phyloP scores from a whole-genome alignment of 2,113 vertebrate species.

The Myotis lucifugus region DNA sequence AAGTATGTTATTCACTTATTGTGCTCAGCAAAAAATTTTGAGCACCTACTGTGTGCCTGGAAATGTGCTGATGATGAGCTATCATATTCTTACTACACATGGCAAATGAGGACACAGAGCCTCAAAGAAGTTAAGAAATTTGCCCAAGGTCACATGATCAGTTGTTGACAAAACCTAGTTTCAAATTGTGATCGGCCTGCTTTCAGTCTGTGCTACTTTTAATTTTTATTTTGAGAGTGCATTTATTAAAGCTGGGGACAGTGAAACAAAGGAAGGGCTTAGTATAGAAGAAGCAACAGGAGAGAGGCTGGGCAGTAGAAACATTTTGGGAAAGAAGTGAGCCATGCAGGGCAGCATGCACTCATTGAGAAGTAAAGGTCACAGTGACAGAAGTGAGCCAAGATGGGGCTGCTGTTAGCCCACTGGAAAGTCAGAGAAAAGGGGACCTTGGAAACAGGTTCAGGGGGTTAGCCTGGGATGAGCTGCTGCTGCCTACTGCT shows the following conservation, averaged over 20 bases:
- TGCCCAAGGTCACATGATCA: neutral
- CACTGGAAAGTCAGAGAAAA: neutral
- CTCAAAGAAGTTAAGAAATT: slow-evolving; percentile 58
- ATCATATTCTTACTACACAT: neutral
- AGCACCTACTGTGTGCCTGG: neutral
- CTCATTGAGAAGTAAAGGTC: neutral
- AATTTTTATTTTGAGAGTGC: neutral
- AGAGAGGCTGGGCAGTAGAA: neutral
- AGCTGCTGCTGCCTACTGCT: neutral
- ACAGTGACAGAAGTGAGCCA: neutral
- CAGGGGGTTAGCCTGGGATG: neutral
- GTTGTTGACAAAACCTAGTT: slow-evolving; percentile 40
- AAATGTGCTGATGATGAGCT: neutral
- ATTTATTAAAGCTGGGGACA: neutral
- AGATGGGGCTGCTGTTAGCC: neutral
- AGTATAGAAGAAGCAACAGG: neutral
- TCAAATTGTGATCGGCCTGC: neutral
- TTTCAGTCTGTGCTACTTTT: neutral
- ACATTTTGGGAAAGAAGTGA: neutral
- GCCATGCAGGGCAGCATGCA: neutral
- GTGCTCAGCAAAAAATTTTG: neutral
- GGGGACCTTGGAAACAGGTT: neutral
- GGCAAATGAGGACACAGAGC: slow-evolving; percentile 41
- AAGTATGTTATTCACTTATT: neutral
- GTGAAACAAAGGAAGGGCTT: neutral